Conservation (phyloP, 2,113 vertebrate species). For the Onychostoma macrolepis region DNA sequence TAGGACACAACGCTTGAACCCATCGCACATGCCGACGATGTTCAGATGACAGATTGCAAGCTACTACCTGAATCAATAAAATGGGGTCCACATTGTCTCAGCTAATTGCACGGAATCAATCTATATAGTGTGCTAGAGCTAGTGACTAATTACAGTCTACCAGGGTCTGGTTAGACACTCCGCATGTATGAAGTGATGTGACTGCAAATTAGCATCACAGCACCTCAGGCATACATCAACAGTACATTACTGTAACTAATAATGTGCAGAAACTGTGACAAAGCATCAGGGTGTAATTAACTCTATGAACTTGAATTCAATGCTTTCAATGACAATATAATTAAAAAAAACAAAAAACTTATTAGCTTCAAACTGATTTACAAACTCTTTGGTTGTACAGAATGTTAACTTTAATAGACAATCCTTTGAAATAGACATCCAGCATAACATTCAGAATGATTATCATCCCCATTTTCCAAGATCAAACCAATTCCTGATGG, state of each 20-base stretch:
- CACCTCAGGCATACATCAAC: constrained; percentile 64
- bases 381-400: neutral
- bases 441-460: neutral
- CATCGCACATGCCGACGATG: neutral
- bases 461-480: neutral
- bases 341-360: neutral
- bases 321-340: neutral
- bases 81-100: constrained; percentile 44
- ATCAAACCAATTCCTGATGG: neutral
- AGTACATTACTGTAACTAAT: constrained; percentile 58
- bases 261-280: constrained; percentile 17
- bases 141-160: constrained; percentile 67
- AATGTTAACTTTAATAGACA: neutral
- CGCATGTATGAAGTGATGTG: constrained; percentile 61
- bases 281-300: constrained; percentile 25
- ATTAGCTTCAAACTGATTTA: constrained; percentile 1
- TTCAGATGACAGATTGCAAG: constrained; percentile 35
- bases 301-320: neutral
- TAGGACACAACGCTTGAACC: constrained; percentile 23
- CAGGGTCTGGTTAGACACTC: constrained; percentile 65
- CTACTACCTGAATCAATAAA: constrained; percentile 21
- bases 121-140: constrained; percentile 61
- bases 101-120: constrained; percentile 71
- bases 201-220: constrained; percentile 63
- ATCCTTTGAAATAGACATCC: neutral